Conservation (phyloP, 2,113 vertebrate species). For the Sphyrna mokarran region DNA sequence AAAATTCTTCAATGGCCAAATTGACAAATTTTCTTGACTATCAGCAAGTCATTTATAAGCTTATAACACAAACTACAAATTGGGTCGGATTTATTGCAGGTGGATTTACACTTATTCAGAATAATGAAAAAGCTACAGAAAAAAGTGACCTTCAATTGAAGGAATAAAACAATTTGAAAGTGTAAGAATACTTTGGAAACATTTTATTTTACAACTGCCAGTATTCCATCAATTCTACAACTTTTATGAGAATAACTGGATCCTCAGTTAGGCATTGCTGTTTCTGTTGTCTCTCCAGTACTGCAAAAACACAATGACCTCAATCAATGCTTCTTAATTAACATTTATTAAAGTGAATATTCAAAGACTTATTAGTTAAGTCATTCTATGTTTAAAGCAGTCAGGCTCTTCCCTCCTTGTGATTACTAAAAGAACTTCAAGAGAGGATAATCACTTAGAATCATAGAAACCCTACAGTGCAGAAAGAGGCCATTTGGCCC, state of each 20-base stretch:
- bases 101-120: background rate
- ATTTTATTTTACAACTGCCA: background rate
- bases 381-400: background rate
- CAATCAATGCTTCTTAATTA: background rate
- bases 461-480: no score
- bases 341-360: slow-evolving; percentile 6
- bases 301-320: background rate
- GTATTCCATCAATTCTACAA: background rate
- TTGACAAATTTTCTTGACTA: background rate
- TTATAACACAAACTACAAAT: background rate
- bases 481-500: no score
- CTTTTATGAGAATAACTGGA: background rate
- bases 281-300: background rate
- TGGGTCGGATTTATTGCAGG: no score
- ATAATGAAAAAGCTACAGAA: background rate
- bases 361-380: background rate
- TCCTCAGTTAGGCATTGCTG: background rate
- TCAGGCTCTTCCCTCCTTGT: background rate
- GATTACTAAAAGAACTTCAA: background rate
- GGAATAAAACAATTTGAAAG: background rate
- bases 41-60: background rate
- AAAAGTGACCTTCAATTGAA: background rate
- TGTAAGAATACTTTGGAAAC: background rate
- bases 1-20: background rate
- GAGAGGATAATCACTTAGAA: background rate